Evolutionary conservation across 2,113 vertebrate genomes (phyloP).

Genomic region (Danio rerio): DNA sequence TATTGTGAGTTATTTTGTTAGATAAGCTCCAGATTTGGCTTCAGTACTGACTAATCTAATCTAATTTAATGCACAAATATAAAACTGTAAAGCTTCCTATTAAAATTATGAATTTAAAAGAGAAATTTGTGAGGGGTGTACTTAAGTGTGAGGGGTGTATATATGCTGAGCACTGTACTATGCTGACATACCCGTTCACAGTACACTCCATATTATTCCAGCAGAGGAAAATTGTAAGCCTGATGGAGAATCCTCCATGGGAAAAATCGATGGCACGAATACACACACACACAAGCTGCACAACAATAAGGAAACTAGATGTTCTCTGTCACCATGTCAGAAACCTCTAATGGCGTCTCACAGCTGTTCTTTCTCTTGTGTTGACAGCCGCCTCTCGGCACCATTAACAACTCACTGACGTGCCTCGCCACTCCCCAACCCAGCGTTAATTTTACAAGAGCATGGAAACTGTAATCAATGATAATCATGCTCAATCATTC

Average conservation of each 20-base stretch:
- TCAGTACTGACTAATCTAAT: no score
- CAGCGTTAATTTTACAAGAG: constrained; percentile 14
- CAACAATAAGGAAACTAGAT: constrained; percentile 40
- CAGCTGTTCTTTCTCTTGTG: constrained; percentile 28
- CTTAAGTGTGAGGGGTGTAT: no score
- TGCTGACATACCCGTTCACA: not conserved
- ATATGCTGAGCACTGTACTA: not conserved
- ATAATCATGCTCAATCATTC: constrained; percentile 52
- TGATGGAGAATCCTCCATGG: not conserved
- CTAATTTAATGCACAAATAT: no score
- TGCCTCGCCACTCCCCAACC: constrained; percentile 13
- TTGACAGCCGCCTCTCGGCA: constrained; percentile 11
- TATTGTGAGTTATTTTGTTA: no score
- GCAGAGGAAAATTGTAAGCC: constrained; percentile 5
- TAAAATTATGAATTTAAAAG: no score
- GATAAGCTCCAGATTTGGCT: no score
- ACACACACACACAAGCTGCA: constrained; percentile 8
- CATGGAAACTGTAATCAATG: constrained; percentile 37
- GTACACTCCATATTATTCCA: not conserved
- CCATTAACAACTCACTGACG: constrained; percentile 35
- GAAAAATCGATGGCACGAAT: constrained; percentile 13
- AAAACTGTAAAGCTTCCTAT: no score
- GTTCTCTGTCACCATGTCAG: constrained; percentile 27
- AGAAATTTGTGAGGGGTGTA: no score
- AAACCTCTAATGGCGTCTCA: constrained; percentile 27